These are phyloP conservation scores for Palythoa grandiflora DNA, from an alignment of 92 coral and sea anemone genomes.

Conservation along the genomic window DNA sequence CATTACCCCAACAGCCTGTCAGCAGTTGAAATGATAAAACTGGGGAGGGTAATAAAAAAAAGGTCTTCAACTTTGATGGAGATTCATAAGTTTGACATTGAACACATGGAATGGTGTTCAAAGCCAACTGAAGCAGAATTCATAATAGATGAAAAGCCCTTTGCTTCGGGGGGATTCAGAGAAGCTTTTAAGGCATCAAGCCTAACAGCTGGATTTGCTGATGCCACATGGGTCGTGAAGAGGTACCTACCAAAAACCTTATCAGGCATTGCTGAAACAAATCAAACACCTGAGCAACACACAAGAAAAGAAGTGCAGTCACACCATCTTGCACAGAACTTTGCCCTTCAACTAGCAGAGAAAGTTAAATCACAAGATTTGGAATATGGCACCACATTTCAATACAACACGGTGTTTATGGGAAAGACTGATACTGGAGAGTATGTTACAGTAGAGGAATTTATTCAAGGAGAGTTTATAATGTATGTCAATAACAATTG, in stretches of 20 bases:
- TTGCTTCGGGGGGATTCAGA: constrained; percentile 59
- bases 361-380: constrained; percentile 50
- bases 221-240: constrained; percentile 62
- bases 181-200: constrained; percentile 61
- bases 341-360: constrained; percentile 69
- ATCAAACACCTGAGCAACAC: constrained; percentile 60
- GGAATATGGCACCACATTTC: constrained; percentile 70
- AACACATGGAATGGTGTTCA: constrained; percentile 17
- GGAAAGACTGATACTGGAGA: constrained; percentile 67
- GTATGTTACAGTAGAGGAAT: constrained; percentile 73
- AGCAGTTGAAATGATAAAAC: constrained; percentile 12
- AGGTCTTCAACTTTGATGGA: neutral
- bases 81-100: neutral
- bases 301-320: constrained; percentile 68
- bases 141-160: neutral
- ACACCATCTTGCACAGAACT: constrained; percentile 69
- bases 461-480: constrained; percentile 65
- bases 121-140: neutral
- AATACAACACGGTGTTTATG: constrained; percentile 74
- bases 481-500: constrained; percentile 70
- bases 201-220: constrained; percentile 47
- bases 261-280: constrained; percentile 24
- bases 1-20: neutral
- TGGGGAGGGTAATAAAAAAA: neutral
- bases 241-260: constrained; percentile 53